Evolutionary conservation across 2,888 invertebrate genomes (phyloP), one percentile per base, ranked within the genome.

Genomic region (Graphium colonna): DNA sequence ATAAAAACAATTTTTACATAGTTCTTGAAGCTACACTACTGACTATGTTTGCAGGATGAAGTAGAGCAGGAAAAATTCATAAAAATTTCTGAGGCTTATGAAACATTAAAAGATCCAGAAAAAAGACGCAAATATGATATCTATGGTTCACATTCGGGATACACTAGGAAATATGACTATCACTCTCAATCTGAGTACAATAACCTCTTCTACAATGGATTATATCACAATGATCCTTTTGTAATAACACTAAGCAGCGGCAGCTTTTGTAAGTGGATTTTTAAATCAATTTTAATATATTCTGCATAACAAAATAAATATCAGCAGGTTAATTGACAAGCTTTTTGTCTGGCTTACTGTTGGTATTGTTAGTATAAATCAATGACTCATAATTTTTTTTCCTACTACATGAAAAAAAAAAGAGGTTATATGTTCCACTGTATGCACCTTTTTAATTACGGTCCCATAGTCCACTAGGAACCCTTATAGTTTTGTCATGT

Each of bases 191-290:
- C 81, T 0, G 91, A 92, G 51, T 96, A 95, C 80, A 94, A 96
- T 63, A 95, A 96, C 91, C 92, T 93, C 58, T 97, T 94, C 77
- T 96, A 96, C 71, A 92, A 97, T 90, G 97, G 96, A 52, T 92
- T 97, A 58, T 97, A 97, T 79, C 95, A 96, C 73, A 94, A 96
- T 73, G 96, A 97, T 82, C 93, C 92, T 16, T 92, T 94, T 79
- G 94, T 97, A 56, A 92, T 95, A 18, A 96, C 96, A 0, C 80
- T 97, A 1, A 94, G 93, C 62, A 91, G 91, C 65, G 90, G 92
- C 55, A 95, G 93, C 70, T 97, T 95, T 90, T 93, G 95, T 95
- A 80, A 91, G 92, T 81, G 55, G 56, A 8, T 38, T 31, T 17
- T 36, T 21, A 21, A 21, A 21, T 21, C 21, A 21, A 21, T 21